Evolutionary conservation across 2,797 vertebrate genomes (phyloP), one percentile per base, ranked within the genome.

Genomic region (Sciaenops ocellatus): DNA sequence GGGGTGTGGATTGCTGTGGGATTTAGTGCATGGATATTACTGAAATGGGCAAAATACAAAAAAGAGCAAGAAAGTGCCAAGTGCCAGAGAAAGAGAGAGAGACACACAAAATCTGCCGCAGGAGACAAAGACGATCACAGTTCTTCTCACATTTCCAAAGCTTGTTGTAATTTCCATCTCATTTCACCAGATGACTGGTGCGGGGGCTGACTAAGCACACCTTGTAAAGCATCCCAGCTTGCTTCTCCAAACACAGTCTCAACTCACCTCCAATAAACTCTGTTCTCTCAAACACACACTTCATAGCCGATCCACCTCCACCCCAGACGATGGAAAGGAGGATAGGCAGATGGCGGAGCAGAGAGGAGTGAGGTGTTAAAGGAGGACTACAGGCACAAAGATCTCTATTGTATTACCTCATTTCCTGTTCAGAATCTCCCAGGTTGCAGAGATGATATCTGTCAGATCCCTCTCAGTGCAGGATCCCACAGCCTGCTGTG

Each of bases 381-480:
- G 79, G 57, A 71, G 76, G 18, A 52, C 47, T 17, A 62, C 51
- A 77, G 64, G 69, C 85, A 91, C 89, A 92, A 84, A 86, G 80
- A 88, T 88, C 82, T 87, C 78, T 80, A 88, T 87, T 88, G 83
- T 86, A 90, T 93, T 83, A 90, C 79, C 82, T 92, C 51, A 94
- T 92, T 93, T 95, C 93, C 93, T 91, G 83, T 82, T 73, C 71
- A 61, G 67, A 80, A 82, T 83, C 51, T 89, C 82, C 73, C 83
- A 84, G 86, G 77, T 87, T 72, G 64, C 70, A n/a, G 59, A 90
- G 92, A 88, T 86, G 78, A 87, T 90, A 87, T 85, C 69, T 81
- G 79, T 22, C 24, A 64, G 57, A 84, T 68, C 72, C 86, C 79
- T 82, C 76, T 55, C 56, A 56, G 74, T 56, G 77, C 59, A 80